A percentile compares a stretch with the other conserved stretches of the same genome.
phyloP scores from a whole-genome alignment of 2,888 invertebrate genomes.

The Epinotia brunnichana region DNA sequence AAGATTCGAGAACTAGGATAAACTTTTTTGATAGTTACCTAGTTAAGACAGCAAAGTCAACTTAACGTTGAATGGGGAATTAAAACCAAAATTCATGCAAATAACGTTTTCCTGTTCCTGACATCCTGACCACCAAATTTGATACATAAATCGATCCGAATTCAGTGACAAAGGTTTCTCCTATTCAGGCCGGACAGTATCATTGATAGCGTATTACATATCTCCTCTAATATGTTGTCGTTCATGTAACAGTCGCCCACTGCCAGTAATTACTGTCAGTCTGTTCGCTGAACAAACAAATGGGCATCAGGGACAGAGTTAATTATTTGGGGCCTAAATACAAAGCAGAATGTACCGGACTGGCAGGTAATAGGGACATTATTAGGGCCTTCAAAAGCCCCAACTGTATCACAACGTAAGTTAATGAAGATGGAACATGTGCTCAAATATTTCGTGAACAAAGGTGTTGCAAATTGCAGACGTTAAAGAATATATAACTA shows the following conservation, averaged over 20 bases:
- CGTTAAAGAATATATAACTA: no score
- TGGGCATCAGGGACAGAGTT: constrained; percentile 7
- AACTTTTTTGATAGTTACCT: not conserved
- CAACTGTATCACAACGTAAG: not conserved
- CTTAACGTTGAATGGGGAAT: not conserved
- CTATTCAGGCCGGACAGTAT: not conserved
- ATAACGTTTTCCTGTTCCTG: no score
- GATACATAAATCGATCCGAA: not conserved
- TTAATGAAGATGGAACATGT: not conserved
- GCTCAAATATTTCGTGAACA: no score
- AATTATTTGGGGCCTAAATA: constrained; percentile 16
- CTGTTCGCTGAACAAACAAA: constrained; percentile 12
- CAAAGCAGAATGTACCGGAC: constrained; percentile 5
- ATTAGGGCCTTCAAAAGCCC: not conserved
- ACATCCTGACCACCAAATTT: not conserved
- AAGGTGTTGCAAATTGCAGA: no score
- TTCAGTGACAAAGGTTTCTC: not conserved
- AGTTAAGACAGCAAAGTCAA: not conserved
- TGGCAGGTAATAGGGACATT: constrained; percentile 16
- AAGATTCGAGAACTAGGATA: not conserved
- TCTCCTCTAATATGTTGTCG: constrained; percentile 5
- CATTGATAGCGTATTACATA: not conserved
- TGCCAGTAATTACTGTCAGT: constrained; percentile 18
- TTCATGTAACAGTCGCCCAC: constrained; percentile 1
- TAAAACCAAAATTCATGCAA: not conserved